Base-by-base conservation (phyloP, 2,888 invertebrate species). In the Diaprepes abbreviatus region DNA sequence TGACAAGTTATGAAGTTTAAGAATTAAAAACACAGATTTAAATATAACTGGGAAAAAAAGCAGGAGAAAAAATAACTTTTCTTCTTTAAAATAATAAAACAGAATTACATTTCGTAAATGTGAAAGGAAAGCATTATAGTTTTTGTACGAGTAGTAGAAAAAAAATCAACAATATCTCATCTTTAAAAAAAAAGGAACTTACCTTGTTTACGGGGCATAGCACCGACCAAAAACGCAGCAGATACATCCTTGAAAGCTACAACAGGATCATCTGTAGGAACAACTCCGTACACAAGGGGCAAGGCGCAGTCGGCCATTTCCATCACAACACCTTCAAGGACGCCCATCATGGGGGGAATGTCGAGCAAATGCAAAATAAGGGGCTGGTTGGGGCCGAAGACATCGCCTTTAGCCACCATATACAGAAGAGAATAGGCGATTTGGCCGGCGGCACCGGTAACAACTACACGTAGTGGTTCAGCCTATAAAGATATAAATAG, bases 391-490 rank as follows among this genome's bases (percentile, higher is more conserved):
- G 88, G 87, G 28, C 98, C 98, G 84, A 98, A 98, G 0, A 98
- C 97, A 83, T 95, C 93, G 70, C 98, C 99, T 79, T 96, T 96
- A 10, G 96, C 96, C 76, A 99, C 89, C 86, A 96, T 94, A 82
- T 96, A 96, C 10, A 99, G 87, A 45, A 99, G 86, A 1, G 98
- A 98, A 85, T 99, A 99, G 70, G 97, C 98, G 77, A 99, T 99
- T 86, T 99, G 99, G 14, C 99, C 99, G 70, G 98, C 99, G 77
- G 99, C 99, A 71, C 99, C 99, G 62, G 98, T 99, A 28, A 99
- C 94, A 70, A 97, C 93, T 74, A 98, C 96, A 86, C 91, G 92
- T 80, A 98, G 92, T 81, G 97, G 94, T 85, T 92, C 91, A 79
- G 89, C 86, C 93, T 93, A 84, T 68, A 87, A 60, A 38, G 4